phyloP scores from a whole-genome alignment of 2,113 vertebrate genomes.

The Dasyornis broadbenti region DNA sequence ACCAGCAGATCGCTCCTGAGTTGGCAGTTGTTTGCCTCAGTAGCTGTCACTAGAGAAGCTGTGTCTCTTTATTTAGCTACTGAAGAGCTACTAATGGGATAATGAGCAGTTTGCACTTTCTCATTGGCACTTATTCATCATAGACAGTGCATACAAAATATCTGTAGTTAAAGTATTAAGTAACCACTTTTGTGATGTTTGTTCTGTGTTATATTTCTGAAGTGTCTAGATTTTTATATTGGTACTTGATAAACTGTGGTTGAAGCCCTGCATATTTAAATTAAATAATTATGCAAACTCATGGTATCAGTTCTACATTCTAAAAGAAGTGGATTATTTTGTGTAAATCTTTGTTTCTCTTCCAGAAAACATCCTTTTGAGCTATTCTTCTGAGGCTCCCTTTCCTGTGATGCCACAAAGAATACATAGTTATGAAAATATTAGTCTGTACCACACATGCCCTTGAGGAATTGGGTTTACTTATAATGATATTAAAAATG shows the following conservation, averaged over 20 bases:
- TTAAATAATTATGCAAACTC: not conserved
- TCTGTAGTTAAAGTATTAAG: not conserved
- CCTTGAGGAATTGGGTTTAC: not conserved
- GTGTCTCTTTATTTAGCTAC: not conserved
- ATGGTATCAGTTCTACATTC: not conserved
- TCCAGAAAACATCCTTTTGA: not conserved
- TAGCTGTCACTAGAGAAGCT: not conserved
- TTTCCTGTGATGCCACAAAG: not conserved
- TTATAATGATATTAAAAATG: not conserved
- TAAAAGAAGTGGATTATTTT: not conserved
- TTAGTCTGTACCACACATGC: not conserved
- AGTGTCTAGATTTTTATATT: not conserved
- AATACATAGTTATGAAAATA: not conserved
- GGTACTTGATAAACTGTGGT: not conserved
- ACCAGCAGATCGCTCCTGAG: not conserved
- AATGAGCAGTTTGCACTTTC: constrained; percentile 1
- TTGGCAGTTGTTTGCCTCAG: not conserved
- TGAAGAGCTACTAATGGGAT: not conserved
- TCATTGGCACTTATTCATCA: not conserved
- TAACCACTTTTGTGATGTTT: not conserved
- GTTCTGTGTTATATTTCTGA: not conserved
- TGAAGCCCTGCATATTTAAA: not conserved
- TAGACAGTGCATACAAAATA: not conserved
- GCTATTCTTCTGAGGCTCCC: not conserved
- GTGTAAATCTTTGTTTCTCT: not conserved